phyloP scores from a whole-genome alignment of 2,888 invertebrate genomes.

The Sturmia bella region DNA sequence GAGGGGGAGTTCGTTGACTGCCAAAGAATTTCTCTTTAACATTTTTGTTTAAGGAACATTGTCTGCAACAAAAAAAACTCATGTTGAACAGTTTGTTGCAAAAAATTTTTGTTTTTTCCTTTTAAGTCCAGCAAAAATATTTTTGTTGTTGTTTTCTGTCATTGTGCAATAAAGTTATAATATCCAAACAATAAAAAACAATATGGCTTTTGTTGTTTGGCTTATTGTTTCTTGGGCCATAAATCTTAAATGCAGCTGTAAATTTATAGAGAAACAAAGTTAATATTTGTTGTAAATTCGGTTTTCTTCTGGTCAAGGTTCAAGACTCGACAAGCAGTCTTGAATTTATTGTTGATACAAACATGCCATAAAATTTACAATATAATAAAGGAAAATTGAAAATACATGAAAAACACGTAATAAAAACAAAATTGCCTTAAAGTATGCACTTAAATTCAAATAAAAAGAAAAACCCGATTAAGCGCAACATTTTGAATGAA shows the following conservation, averaged over 20 bases:
- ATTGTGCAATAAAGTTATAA: constrained; percentile 60
- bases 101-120: constrained; percentile 5
- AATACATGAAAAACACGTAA: neutral
- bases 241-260: constrained; percentile 64
- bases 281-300: constrained; percentile 34
- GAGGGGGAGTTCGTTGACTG: neutral
- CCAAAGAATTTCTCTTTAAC: neutral
- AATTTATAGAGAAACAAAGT: constrained; percentile 31
- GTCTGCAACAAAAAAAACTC: constrained; percentile 9
- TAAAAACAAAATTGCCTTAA: neutral
- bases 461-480: neutral
- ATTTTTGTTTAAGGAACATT: neutral
- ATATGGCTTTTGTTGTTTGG: constrained; percentile 60
- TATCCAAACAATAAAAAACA: constrained; percentile 53
- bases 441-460: constrained; percentile 4
- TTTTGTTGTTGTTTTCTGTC: constrained; percentile 32
- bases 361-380: neutral
- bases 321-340: neutral
- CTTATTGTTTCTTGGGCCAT: constrained; percentile 56
- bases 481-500: neutral
- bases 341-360: constrained; percentile 35
- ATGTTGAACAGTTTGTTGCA: constrained; percentile 33
- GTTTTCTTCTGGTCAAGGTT: constrained; percentile 33
- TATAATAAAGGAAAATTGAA: neutral
- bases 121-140: constrained; percentile 8